Base-by-base conservation (phyloP, 1,140 invertebrate genomes). In the Holcopasites calliopsidis region DNA sequence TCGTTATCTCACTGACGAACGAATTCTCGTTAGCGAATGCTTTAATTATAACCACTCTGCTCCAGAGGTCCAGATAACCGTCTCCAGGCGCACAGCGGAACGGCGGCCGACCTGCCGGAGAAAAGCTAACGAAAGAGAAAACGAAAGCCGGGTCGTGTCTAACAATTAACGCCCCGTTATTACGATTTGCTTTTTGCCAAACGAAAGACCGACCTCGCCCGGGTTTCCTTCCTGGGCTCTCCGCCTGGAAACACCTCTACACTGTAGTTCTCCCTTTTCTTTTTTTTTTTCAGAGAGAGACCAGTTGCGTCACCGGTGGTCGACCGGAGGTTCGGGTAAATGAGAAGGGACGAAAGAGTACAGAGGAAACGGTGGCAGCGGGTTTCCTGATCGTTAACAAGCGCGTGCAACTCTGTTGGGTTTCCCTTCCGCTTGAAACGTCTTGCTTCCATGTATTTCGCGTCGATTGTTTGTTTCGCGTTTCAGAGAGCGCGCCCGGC, bases 1-100 rank as follows among this genome's bases (percentile, higher is more conserved):
- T 86, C 84, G 85, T 86, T 86, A 86, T 84, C 81, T 84, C 76
- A 50, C 55, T 50, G 18, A 55, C 44, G 73, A 86, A 84, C 71
- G 79, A 64, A 84, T 85, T 85, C 84, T 86, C 84, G 85, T 86
- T 86, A 86, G 79, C 79, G 72, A n/a, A 52, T 68, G 77, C 76
- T 84, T 85, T 84, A 86, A 86, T 84, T 86, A 86, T 85, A 84
- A 84, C 78, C 79, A 65, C 82, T 81, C 62, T 58, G 73, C 82
- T 76, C 68, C 62, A n/a, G n/a, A n/a, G 70, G 33, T 70, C 60
- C 82, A 58, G 79, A 84, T 81, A 79, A 69, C 52, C 82, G 79
- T 76, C 49, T 62, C 38, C 54, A 31, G 23, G n/a, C n/a, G n/a
- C n/a, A n/a, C 69, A 35, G 62, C 38, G 49, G 54, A 49, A 23